These are phyloP conservation scores for Bombyx huttoni DNA, from an alignment of 2,888 invertebrate genomes.

Conservation along the genomic window DNA sequence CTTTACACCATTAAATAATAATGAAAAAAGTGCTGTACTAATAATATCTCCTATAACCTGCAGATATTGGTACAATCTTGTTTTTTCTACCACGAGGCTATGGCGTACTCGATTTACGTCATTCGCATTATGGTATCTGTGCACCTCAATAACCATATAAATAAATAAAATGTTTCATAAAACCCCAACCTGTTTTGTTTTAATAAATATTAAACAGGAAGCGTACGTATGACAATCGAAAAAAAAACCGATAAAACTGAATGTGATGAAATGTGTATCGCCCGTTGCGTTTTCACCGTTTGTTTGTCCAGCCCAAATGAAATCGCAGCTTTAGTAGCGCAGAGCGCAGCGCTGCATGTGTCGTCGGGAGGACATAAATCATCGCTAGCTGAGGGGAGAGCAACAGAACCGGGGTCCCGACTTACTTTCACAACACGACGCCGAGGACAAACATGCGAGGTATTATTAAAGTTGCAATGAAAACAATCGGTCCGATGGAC, in stretches of 20 bases:
- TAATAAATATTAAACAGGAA: constrained; percentile 6
- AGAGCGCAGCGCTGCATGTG: constrained; percentile 66
- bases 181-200: constrained; percentile 26
- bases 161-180: constrained; percentile 33
- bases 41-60: too few relatives aligned
- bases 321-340: constrained; percentile 53
- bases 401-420: constrained; percentile 45
- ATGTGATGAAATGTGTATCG: constrained; percentile 18
- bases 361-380: constrained; percentile 61
- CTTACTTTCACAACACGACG: constrained; percentile 50
- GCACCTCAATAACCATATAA: background rate
- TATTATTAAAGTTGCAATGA: background rate
- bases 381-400: constrained; percentile 36
- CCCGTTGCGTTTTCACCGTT: constrained; percentile 27
- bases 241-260: constrained; percentile 2
- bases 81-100: too few relatives aligned
- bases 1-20: too few relatives aligned
- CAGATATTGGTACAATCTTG: too few relatives aligned
- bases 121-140: too few relatives aligned
- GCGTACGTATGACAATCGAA: background rate
- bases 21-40: too few relatives aligned
- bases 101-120: too few relatives aligned
- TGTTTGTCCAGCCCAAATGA: constrained; percentile 21
- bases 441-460: constrained; percentile 28
- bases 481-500: background rate